Percentiles rank a stretch among this genome's conserved stretches.
Evolutionary conservation across 2,113 vertebrate genomes (phyloP).

Genomic region (Hippolais icterina): DNA sequence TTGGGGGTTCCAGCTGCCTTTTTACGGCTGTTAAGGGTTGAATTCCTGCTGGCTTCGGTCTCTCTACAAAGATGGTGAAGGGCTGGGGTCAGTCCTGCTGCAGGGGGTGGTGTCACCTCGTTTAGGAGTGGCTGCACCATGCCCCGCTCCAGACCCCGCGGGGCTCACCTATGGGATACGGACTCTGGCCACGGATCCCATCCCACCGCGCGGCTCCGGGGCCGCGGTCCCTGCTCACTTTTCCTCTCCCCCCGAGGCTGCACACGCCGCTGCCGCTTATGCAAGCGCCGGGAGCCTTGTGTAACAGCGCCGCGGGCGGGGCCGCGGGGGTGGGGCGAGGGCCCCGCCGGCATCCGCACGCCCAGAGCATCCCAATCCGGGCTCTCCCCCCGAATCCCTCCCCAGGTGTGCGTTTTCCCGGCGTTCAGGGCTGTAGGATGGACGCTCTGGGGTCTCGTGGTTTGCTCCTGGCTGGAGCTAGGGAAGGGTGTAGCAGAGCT

Average conservation of each 20-base stretch:
- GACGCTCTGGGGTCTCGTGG: neutral
- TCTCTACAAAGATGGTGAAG: neutral
- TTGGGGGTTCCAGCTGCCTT: neutral
- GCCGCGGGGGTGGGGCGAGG: neutral
- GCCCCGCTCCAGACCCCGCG: accelerated
- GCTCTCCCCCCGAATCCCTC: neutral
- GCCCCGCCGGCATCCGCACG: neutral
- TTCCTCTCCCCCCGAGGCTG: neutral
- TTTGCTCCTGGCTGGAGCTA: neutral
- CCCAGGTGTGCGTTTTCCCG: neutral
- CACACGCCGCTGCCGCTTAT: neutral
- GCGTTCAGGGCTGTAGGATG: accelerated
- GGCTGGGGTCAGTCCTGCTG: neutral
- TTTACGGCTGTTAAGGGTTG: accelerated
- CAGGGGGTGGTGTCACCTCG: accelerated
- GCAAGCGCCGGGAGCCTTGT: neutral
- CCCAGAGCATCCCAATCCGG: neutral
- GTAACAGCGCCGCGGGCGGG: neutral
- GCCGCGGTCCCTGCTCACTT: accelerated
- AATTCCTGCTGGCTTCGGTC: neutral
- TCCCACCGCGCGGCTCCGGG: neutral
- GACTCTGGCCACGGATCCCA: neutral
- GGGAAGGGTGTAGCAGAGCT: neutral
- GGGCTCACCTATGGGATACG: accelerated
- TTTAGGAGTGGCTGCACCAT: accelerated